phyloP scores from a whole-genome alignment of 2,113 vertebrate genomes.

The Hippocampus comes region DNA sequence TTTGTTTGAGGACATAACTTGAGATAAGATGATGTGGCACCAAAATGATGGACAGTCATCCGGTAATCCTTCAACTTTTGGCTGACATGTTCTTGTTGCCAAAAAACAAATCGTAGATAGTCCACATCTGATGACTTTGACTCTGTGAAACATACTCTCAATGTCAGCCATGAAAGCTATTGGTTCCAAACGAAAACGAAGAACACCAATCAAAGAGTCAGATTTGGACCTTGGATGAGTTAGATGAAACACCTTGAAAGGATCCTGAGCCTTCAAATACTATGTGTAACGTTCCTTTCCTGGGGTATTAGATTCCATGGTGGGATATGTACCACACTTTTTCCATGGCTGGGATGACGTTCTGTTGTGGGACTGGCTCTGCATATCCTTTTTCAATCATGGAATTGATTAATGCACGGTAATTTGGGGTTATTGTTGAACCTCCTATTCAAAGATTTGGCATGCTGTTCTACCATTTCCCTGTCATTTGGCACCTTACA shows the following conservation, averaged over 20 bases:
- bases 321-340: slow-evolving; percentile 1
- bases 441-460: background rate
- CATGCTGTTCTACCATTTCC: background rate
- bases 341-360: background rate
- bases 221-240: background rate
- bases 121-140: background rate
- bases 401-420: background rate
- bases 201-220: background rate
- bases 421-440: background rate
- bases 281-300: background rate
- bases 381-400: background rate
- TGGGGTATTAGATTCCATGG: slow-evolving; percentile 4
- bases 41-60: background rate
- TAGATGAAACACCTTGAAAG: background rate
- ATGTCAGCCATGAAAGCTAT: slow-evolving; percentile 6
- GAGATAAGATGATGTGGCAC: background rate
- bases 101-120: slow-evolving; percentile 4
- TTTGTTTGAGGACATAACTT: background rate
- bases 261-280: background rate
- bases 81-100: background rate
- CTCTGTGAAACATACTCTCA: slow-evolving; percentile 2
- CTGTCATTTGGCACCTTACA: background rate
- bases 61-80: background rate
- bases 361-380: background rate
- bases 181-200: background rate